A percentile compares a stretch with the other conserved stretches of the same genome.
phyloP scores from a whole-genome alignment of 2,113 vertebrate genomes.

The Anseranas semipalmata region DNA sequence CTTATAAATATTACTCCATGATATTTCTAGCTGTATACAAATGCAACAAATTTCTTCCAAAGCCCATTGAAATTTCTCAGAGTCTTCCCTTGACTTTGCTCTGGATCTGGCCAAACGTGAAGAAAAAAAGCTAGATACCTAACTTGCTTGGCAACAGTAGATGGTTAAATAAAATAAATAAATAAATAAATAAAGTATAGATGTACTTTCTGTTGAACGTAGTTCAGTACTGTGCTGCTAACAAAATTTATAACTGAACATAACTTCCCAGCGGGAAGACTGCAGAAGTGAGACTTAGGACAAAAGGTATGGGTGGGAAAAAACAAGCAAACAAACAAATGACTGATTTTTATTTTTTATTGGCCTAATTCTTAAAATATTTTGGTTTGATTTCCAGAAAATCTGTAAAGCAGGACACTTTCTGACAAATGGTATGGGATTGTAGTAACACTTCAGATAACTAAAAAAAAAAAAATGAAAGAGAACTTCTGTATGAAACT shows the following conservation, averaged over 20 bases:
- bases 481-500: neutral
- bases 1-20: neutral
- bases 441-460: neutral
- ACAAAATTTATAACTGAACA: neutral
- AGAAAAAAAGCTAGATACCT: neutral
- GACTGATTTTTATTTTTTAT: neutral
- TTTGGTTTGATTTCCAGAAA: neutral
- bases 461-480: neutral
- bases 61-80: neutral
- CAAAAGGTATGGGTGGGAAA: neutral
- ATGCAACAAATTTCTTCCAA: neutral
- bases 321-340: neutral
- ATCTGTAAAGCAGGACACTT: neutral
- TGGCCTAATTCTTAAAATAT: neutral
- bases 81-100: neutral
- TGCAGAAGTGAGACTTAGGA: neutral
- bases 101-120: neutral
- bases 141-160: neutral
- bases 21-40: neutral
- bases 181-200: neutral
- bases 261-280: neutral
- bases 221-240: neutral
- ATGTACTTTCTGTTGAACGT: neutral
- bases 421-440: neutral
- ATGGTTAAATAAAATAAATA: neutral